Percentiles rank a stretch among this genome's conserved stretches.
Conservation (phyloP, 2,888 invertebrate species). For the Erebia palarica region DNA sequence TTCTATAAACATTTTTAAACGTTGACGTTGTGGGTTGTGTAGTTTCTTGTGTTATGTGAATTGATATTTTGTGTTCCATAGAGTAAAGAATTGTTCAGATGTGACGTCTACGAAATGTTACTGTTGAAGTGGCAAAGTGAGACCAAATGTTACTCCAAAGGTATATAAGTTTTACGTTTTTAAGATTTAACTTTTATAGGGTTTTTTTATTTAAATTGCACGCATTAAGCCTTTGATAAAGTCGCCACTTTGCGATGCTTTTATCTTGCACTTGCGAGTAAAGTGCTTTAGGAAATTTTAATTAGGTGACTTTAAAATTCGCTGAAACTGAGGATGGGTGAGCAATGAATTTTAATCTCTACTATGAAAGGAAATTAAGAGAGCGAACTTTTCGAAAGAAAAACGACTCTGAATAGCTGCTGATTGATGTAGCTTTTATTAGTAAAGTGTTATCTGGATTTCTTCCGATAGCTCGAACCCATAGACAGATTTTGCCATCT, state of each 20-base stretch:
- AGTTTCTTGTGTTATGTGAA: conserved; percentile 8
- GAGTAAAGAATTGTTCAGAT: conserved; percentile 1
- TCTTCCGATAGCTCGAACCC: neutral
- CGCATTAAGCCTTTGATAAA: conserved; percentile 8
- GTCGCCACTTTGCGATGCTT: conserved; percentile 8
- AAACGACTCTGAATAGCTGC: neutral
- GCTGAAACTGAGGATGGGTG: conserved; percentile 12
- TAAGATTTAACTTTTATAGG: conserved; percentile 4
- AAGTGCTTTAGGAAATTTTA: conserved; percentile 31
- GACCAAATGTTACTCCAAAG: conserved; percentile 33
- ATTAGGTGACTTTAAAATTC: conserved; percentile 34
- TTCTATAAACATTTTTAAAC: neutral
- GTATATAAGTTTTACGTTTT: conserved; percentile 22
- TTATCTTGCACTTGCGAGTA: conserved; percentile 3
- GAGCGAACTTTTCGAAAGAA: conserved; percentile 5
- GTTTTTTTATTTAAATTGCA: conserved; percentile 22
- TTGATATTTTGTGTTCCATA: neutral
- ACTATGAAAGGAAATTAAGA: conserved; percentile 18
- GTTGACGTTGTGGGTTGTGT: conserved; percentile 4
- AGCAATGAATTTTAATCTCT: conserved; percentile 22
- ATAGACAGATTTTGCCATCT: too few species aligned
- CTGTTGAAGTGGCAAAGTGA: conserved; percentile 32
- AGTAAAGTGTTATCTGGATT: neutral
- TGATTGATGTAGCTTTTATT: conserved; percentile 3
- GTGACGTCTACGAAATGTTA: conserved; percentile 22